Conservation (phyloP, 2,797 vertebrate genomes). For the Cossypha dichroa region DNA sequence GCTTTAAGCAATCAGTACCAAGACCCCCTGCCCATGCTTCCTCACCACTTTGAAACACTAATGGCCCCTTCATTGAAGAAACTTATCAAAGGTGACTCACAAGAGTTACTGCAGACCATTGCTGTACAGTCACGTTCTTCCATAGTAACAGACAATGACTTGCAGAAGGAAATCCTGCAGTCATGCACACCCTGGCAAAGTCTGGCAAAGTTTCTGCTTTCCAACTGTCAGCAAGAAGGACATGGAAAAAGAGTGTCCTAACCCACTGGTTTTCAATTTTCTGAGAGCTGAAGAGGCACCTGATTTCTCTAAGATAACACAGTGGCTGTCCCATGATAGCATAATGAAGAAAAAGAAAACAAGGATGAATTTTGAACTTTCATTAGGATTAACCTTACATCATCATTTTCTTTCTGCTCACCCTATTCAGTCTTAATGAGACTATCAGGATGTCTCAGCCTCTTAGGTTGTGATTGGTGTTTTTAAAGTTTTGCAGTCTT, state of each 20-base stretch:
- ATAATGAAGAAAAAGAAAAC: background rate
- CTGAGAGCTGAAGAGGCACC: background rate
- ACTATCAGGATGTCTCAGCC: fast-evolving
- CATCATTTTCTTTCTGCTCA: background rate
- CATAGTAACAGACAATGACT: background rate
- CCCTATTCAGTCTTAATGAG: background rate
- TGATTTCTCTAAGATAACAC: background rate
- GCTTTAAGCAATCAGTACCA: background rate
- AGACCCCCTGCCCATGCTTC: background rate
- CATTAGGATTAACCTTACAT: background rate
- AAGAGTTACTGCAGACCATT: background rate
- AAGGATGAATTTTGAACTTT: background rate
- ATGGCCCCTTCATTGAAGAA: background rate
- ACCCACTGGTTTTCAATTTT: background rate
- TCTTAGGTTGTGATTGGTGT: fast-evolving
- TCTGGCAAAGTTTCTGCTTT: background rate
- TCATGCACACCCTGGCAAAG: background rate
- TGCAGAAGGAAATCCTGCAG: background rate
- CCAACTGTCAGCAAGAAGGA: background rate
- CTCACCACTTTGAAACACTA: background rate
- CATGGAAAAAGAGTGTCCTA: background rate
- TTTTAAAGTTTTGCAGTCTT: background rate
- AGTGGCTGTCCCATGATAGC: background rate
- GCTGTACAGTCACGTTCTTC: background rate
- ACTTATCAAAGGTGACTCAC: background rate